These are phyloP conservation scores for Portunus trituberculatus DNA, from an alignment of 1,140 invertebrate genomes.

Conservation along the genomic window DNA sequence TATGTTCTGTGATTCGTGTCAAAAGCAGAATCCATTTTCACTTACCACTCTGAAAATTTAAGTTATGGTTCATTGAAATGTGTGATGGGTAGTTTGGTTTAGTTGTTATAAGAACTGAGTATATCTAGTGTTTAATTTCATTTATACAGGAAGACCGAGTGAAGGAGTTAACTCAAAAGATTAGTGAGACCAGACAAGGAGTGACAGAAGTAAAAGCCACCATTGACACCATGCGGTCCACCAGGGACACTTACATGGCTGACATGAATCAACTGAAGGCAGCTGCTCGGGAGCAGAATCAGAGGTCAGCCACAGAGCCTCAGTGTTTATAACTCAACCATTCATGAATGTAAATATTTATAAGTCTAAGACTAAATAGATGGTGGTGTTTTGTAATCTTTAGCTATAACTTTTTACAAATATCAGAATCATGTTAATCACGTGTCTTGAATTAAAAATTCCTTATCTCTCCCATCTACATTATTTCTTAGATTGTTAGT, in stretches of 20 bases:
- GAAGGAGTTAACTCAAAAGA: conserved; percentile 92
- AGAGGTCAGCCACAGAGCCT: conserved; percentile 59
- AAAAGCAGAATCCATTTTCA: no score
- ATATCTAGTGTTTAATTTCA: conserved; percentile 52
- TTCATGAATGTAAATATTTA: no score
- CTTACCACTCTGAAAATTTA: no score
- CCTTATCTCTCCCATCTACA: no score
- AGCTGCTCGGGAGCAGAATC: conserved; percentile 90
- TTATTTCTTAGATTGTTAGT: conserved; percentile 81
- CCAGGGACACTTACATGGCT: conserved; percentile 92
- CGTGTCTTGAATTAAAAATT: no score
- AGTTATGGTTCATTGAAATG: no score
- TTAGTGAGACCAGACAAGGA: conserved; percentile 91
- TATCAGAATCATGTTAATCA: no score
- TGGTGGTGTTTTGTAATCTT: neutral
- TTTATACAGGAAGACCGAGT: conserved; percentile 88
- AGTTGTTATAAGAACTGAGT: no score
- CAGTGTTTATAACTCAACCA: no score
- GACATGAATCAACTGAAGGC: conserved; percentile 94
- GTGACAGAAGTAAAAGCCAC: conserved; percentile 96
- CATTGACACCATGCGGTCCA: conserved; percentile 96
- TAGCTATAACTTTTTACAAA: neutral
- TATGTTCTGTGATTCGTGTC: no score
- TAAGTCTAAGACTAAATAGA: no score
- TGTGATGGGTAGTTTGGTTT: no score